Evolutionary conservation across 1,140 invertebrate species (phyloP).

Genomic region (Agrilus planipennis): DNA sequence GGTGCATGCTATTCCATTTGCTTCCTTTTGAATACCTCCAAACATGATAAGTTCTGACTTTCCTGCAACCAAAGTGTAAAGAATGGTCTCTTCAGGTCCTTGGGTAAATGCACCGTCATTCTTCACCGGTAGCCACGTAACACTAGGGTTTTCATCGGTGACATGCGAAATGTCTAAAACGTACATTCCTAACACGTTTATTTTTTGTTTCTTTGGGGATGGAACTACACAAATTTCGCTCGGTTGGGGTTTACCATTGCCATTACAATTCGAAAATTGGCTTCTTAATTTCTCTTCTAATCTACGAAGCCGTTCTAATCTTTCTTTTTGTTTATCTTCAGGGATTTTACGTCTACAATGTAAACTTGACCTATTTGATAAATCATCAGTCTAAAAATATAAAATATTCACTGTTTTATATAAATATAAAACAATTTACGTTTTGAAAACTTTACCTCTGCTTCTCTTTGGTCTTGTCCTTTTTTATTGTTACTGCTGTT

Average conservation of each 20-base stretch:
- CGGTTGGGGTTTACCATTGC: too few species aligned
- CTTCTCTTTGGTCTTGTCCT: background rate
- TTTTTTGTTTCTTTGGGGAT: conserved; percentile 11
- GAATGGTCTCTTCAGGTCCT: conserved; percentile 77
- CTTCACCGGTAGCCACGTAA: conserved; percentile 66
- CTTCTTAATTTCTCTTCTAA: conserved; percentile 18
- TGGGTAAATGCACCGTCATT: conserved; percentile 43
- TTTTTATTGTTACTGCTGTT: background rate
- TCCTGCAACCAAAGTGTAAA: conserved; percentile 80
- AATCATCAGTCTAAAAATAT: too few species aligned
- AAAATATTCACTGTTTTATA: too few species aligned
- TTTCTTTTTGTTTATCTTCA: conserved; percentile 12
- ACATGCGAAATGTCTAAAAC: conserved; percentile 74
- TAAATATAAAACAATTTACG: too few species aligned
- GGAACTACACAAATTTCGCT: background rate
- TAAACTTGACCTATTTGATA: background rate
- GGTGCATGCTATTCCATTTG: conserved; percentile 37
- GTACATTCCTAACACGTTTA: conserved; percentile 55
- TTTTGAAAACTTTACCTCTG: background rate
- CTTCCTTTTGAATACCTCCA: conserved; percentile 79
- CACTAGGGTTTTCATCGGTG: conserved; percentile 48
- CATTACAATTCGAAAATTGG: background rate
- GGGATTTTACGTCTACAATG: conserved; percentile 2
- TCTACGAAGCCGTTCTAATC: conserved; percentile 17
- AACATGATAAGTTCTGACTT: conserved; percentile 89